Percentiles rank a stretch among this genome's conserved stretches.
Conservation (phyloP, 2,113 vertebrate genomes). For the Rhipidura dahli region DNA sequence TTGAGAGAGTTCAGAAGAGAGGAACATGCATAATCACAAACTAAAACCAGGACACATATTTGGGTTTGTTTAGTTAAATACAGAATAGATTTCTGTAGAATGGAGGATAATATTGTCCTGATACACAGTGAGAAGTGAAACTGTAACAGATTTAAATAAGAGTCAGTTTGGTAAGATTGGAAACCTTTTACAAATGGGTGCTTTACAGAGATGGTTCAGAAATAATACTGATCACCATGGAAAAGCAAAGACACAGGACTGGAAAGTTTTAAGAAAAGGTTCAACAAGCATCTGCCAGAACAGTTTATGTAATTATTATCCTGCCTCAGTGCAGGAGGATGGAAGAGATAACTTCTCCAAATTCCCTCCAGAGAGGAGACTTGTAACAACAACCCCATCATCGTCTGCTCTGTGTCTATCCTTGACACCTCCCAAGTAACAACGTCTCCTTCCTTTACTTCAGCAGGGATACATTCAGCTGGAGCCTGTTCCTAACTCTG, state of each 20-base stretch:
- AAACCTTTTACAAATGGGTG: background rate
- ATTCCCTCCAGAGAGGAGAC: background rate
- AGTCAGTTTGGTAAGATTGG: background rate
- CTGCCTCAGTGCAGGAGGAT: background rate
- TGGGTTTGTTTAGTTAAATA: background rate
- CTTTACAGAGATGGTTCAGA: background rate
- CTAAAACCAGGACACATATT: background rate
- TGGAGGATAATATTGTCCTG: background rate
- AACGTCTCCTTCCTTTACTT: background rate
- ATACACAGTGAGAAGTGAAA: background rate
- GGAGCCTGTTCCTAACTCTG: background rate
- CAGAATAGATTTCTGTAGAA: background rate
- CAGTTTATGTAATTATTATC: background rate
- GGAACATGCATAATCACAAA: background rate
- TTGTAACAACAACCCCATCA: background rate
- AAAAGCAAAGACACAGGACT: background rate
- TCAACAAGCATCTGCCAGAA: background rate
- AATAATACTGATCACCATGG: background rate
- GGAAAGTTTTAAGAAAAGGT: background rate
- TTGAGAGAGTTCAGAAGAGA: background rate
- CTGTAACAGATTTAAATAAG: background rate
- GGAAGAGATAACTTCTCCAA: background rate
- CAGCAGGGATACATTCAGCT: background rate
- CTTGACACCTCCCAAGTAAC: background rate
- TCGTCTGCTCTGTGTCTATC: background rate